Base-by-base conservation (phyloP, 2,797 vertebrate species). In the Novumbra hubbsi region DNA sequence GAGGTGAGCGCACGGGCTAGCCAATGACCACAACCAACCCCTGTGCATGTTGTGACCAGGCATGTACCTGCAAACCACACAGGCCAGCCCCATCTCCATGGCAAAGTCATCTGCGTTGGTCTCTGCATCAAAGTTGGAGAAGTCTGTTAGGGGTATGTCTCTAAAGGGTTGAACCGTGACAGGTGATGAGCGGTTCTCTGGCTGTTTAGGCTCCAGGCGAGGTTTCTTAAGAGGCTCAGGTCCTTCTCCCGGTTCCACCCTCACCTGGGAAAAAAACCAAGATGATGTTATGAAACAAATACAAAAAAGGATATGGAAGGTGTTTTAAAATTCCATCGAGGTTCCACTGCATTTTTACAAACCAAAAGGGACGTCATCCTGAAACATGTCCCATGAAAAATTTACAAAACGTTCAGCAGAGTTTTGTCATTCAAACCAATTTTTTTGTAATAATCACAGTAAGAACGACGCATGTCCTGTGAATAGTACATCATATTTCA, bases 21-120 rank as follows among this genome's bases (percentile, higher is more conserved):
- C n/a, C 24, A 24, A 27, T 28, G 5, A 38, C 16, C 55, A 71
- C 27, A 71, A 9, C 19, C 24, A 3, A 11, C 24, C 34, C 34
- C 2, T 38, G 34, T 4, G 34, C 34, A 38, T 38, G 34, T 7
- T 38, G 34, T 38, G 34, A 38, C 34, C 15, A 1, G 11, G 28
- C 15, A 19, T 86, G 68, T 85, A 96, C 98, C 97, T 94, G 90
- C 98, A 99, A 78, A 98, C 96, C 71, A 99, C 97, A 83, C 98
- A 99, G 34, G 96, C 98, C 84, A 99, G 90, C 8, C 98, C 98
- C 98, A 99, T 99, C 84, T 99, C 97, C 98, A 99, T 99, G 74
- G 98, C 98, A 78, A 99, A 99, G 86, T 98, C 97, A 68, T 99
- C 97, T 27, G 98, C 98, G 19, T 95, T 99, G 32, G 97, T 99